Evolutionary conservation across 2,797 vertebrate species (phyloP).

Genomic region (Acipenser oxyrinchus): DNA sequence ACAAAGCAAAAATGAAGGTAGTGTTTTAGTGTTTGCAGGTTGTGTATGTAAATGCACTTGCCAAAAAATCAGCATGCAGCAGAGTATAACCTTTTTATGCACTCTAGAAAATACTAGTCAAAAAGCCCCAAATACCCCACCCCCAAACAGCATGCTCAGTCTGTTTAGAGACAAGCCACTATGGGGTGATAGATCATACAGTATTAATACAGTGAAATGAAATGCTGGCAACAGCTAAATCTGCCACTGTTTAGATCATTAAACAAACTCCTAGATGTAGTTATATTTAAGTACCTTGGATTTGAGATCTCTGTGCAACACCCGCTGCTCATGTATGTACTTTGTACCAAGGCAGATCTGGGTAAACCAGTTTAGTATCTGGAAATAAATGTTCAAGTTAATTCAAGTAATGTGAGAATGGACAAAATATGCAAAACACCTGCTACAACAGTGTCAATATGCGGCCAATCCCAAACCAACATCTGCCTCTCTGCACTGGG

Average conservation of each 20-base stretch:
- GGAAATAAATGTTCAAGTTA: constrained; percentile 3
- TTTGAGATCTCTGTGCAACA: constrained; percentile 88
- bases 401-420: not conserved
- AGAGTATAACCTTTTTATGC: not conserved
- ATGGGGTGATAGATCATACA: not conserved
- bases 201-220: not conserved
- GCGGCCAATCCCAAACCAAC: no score
- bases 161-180: not conserved
- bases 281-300: constrained; percentile 68
- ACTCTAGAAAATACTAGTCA: not conserved
- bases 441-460: no score
- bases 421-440: no score
- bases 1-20: constrained; percentile 28
- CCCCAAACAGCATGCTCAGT: not conserved
- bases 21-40: not conserved
- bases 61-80: not conserved
- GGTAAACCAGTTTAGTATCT: constrained; percentile 85
- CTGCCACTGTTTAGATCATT: not conserved
- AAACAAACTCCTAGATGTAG: not conserved
- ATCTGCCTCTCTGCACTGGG: no score
- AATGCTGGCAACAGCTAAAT: constrained; percentile 3
- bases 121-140: not conserved
- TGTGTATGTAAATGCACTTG: not conserved
- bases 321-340: constrained; percentile 75
- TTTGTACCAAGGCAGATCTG: constrained; percentile 79